Evolutionary conservation across 1,140 invertebrate species (phyloP), one percentile per base, ranked within the genome.

Genomic region (Himalopsyche phryganea): DNA sequence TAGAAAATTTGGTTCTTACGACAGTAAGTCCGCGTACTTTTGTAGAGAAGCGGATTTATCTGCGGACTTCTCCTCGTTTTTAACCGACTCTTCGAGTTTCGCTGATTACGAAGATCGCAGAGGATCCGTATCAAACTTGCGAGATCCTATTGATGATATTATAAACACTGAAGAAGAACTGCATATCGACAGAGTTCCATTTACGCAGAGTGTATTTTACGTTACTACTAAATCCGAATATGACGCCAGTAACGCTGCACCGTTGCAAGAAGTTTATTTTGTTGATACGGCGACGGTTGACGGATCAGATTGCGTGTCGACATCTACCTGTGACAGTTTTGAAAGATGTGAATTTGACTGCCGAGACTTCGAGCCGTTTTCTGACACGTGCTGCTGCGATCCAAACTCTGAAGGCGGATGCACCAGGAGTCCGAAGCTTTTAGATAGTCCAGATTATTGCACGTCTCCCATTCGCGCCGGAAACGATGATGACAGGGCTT

Each of bases 361-460:
- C 51, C 71, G 70, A 61, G 80, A 81, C 60, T 81, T 80, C 62
- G 79, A 81, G 60, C 79, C 79, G 6, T 81, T 81, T 61, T 80
- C 76, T 9, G 79, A 80, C 56, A 80, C 76, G 6, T 78, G 76
- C 62, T 78, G 76, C 60, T 78, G 76, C 57, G 76, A 78, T 55
- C 74, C 75, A 4, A 70, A 73, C 11, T 71, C 71, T 55, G 74
- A 78, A 66, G 76, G 75, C 17, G 71, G 71, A 13, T 78, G 76
- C 56, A 74, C 72, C 61, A 72, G 75, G 33, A 78, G 76, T 63
- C 76, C 76, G 1, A 76, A 77, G 58, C 69, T 72, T 55, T 70
- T 77, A 10, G 74, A 76, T 52, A 77, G 75, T 44, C 71, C 74
- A 17, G 75, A 77, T 60, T 52, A 58, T 40, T 59, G 56, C 44